These are phyloP conservation scores for Sus scrofa DNA, from an alignment of 2,113 vertebrate species.

Conservation along the genomic window DNA sequence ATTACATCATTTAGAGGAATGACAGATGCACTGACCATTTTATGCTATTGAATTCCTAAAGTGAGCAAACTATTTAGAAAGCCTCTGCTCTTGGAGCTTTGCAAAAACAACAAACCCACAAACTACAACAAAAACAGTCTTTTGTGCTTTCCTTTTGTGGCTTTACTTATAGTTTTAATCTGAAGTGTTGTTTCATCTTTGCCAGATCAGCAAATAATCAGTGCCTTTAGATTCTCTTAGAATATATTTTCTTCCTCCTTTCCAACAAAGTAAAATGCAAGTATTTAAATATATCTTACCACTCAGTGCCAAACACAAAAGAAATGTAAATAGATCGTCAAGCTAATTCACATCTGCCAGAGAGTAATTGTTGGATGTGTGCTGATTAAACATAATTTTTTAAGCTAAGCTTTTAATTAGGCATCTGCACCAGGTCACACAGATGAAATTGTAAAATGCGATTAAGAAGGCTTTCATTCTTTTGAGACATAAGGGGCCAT, in stretches of 20 bases:
- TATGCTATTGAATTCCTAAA: constrained; percentile 59
- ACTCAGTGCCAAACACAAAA: constrained; percentile 84
- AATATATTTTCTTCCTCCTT: constrained; percentile 79
- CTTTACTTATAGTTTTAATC: constrained; percentile 81
- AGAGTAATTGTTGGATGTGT: constrained; percentile 83
- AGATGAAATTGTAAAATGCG: constrained; percentile 68
- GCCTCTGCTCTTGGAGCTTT: constrained; percentile 68
- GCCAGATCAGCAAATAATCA: constrained; percentile 87
- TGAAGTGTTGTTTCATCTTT: constrained; percentile 80
- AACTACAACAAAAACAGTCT: neutral
- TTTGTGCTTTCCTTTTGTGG: constrained; percentile 69
- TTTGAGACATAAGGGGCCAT: constrained; percentile 14
- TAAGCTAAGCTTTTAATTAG: constrained; percentile 84
- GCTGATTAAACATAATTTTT: constrained; percentile 84
- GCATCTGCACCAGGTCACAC: constrained; percentile 79
- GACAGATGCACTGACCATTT: constrained; percentile 60
- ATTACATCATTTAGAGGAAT: constrained; percentile 60
- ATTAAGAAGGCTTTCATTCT: constrained; percentile 49
- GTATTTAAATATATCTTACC: constrained; percentile 85
- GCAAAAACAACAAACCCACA: neutral
- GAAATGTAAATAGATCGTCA: constrained; percentile 84
- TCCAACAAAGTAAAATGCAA: constrained; percentile 79
- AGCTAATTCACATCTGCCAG: constrained; percentile 86
- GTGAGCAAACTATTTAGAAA: constrained; percentile 61
- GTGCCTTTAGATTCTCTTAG: constrained; percentile 82